These are phyloP conservation scores for Folsomia manolachei DNA, from an alignment of 2,888 invertebrate genomes.

Conservation along the genomic window DNA sequence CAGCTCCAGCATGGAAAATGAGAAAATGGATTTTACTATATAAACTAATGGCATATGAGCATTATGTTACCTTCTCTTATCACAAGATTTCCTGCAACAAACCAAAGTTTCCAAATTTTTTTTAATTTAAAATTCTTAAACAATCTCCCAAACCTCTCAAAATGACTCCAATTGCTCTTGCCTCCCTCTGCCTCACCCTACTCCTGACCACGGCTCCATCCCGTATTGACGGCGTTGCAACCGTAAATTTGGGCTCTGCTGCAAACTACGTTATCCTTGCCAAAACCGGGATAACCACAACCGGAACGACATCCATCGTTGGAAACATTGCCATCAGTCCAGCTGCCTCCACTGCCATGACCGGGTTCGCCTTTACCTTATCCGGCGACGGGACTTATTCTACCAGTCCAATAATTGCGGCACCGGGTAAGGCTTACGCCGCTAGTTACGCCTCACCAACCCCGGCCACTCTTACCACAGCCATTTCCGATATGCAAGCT, in stretches of 20 bases:
- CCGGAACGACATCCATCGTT: constrained; percentile 14
- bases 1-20: too few species aligned
- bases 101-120: too few species aligned
- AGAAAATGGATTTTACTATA: too few species aligned
- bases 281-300: constrained; percentile 12
- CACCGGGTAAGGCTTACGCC: constrained; percentile 16
- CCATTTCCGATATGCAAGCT: background rate
- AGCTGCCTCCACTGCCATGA: constrained; percentile 14
- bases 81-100: too few species aligned
- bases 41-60: too few species aligned
- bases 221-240: too few species aligned
- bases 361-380: constrained; percentile 6
- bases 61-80: too few species aligned
- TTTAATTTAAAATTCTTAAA: too few species aligned
- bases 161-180: too few species aligned
- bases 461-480: background rate
- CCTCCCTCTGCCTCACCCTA: too few species aligned
- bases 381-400: constrained; percentile 16
- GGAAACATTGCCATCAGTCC: constrained; percentile 18
- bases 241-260: constrained; percentile 17
- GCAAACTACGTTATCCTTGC: constrained; percentile 19
- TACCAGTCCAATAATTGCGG: constrained; percentile 14
- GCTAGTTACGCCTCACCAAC: constrained; percentile 17
- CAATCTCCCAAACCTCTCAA: too few species aligned
- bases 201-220: too few species aligned